Percentiles rank a stretch among this genome's conserved stretches.
phyloP scores from a whole-genome alignment of 1,140 invertebrate species.

The Drosophila bocqueti region DNA sequence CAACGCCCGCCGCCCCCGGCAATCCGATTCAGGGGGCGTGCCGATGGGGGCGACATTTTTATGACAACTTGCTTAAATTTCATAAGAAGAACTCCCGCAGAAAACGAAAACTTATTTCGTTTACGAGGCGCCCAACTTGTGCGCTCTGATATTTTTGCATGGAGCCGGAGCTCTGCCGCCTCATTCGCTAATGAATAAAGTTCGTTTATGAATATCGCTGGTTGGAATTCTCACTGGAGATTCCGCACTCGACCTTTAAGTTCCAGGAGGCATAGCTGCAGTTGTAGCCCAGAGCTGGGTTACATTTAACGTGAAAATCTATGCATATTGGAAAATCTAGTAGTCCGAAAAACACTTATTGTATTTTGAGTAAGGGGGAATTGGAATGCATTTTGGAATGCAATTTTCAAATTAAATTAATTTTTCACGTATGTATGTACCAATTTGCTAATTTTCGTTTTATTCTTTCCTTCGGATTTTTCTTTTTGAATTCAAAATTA shows the following conservation, averaged over 20 bases:
- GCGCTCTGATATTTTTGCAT: not conserved
- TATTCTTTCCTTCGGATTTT: too few relatives aligned
- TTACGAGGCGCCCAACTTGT: conserved; percentile 53
- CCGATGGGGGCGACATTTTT: conserved; percentile 73
- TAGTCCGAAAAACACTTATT: too few relatives aligned
- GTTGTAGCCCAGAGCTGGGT: not conserved
- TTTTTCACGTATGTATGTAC: too few relatives aligned
- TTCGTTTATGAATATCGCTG: conserved; percentile 63
- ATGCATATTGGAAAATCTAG: too few relatives aligned
- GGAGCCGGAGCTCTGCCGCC: conserved; percentile 2
- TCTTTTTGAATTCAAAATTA: too few relatives aligned
- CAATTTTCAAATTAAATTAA: too few relatives aligned
- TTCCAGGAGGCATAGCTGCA: not conserved
- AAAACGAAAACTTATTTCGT: conserved; percentile 72
- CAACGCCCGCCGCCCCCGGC: not conserved
- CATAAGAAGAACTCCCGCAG: conserved; percentile 62
- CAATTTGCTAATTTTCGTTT: too few relatives aligned
- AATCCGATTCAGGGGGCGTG: conserved; percentile 14
- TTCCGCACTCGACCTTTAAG: conserved; percentile 15
- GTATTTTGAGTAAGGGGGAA: too few relatives aligned
- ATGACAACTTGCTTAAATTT: conserved; percentile 82
- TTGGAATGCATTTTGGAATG: too few relatives aligned
- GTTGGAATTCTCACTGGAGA: not conserved
- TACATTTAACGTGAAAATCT: too few relatives aligned
- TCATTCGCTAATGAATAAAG: conserved; percentile 74